phyloP scores from a whole-genome alignment of 2,113 vertebrate species.

The Damaliscus lunatus region DNA sequence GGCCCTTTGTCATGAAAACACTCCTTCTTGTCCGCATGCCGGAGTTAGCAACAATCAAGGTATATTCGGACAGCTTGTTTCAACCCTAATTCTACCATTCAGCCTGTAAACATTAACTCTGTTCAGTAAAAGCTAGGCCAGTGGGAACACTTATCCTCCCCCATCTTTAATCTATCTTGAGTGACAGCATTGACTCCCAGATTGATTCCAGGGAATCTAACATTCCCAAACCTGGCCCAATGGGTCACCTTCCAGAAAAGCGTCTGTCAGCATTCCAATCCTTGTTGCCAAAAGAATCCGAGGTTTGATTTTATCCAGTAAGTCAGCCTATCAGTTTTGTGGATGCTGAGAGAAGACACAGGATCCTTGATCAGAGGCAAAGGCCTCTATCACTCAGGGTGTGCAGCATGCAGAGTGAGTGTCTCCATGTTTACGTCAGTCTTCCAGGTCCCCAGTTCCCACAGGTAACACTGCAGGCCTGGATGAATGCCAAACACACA shows the following conservation, averaged over 20 bases:
- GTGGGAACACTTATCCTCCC: background rate
- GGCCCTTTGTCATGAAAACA: background rate
- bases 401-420: background rate
- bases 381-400: background rate
- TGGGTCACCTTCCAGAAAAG: background rate
- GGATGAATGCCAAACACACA: background rate
- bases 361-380: background rate
- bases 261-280: background rate
- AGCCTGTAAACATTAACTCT: background rate
- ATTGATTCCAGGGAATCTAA: background rate
- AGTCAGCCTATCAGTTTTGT: background rate
- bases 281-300: background rate
- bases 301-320: background rate
- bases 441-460: background rate
- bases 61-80: background rate
- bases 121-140: background rate
- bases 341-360: background rate
- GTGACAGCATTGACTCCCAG: background rate
- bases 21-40: background rate
- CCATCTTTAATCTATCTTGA: background rate
- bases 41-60: background rate
- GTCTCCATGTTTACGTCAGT: too few relatives aligned
- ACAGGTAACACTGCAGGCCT: background rate
- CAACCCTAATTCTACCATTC: background rate
- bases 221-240: background rate